A percentile compares a stretch with the other conserved stretches of the same genome.
These are phyloP conservation scores for Lepus townsendii DNA, from an alignment of 2,797 vertebrate species.

Conservation along the genomic window DNA sequence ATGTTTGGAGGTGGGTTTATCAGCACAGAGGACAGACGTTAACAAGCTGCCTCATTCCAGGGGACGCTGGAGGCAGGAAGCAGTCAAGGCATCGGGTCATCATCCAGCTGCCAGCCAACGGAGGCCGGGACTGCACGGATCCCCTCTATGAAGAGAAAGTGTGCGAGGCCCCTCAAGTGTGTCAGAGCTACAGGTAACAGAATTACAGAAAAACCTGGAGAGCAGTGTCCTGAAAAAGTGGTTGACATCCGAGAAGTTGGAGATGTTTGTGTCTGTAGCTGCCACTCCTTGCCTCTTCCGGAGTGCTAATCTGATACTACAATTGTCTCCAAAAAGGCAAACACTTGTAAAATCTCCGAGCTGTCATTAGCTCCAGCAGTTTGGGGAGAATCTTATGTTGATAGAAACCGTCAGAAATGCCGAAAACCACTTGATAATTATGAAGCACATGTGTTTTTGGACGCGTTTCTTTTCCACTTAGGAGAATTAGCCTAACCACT, in stretches of 20 bases:
- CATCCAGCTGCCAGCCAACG: slow-evolving; percentile 95
- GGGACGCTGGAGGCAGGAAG: slow-evolving; percentile 86
- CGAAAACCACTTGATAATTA: slow-evolving; percentile 35
- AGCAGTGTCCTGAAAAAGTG: rapidly evolving
- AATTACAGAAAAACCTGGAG: background rate
- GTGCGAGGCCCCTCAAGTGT: slow-evolving; percentile 91
- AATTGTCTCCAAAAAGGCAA: background rate
- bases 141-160: slow-evolving; percentile 95
- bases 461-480: slow-evolving; percentile 16
- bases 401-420: background rate
- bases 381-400: background rate
- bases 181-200: slow-evolving; percentile 95
- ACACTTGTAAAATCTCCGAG: background rate
- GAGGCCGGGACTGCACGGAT: slow-evolving; percentile 95
- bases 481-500: background rate
- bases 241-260: background rate
- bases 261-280: background rate
- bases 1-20: slow-evolving; percentile 9
- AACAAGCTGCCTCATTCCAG: slow-evolving; percentile 83
- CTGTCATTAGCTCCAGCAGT: background rate
- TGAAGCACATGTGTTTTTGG: background rate
- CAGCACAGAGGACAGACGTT: slow-evolving; percentile 11
- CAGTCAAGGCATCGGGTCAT: slow-evolving; percentile 94
- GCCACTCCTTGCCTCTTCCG: background rate
- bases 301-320: background rate